These are phyloP conservation scores for Andrena marginata DNA, from an alignment of 2,888 invertebrate species.

Conservation along the genomic window DNA sequence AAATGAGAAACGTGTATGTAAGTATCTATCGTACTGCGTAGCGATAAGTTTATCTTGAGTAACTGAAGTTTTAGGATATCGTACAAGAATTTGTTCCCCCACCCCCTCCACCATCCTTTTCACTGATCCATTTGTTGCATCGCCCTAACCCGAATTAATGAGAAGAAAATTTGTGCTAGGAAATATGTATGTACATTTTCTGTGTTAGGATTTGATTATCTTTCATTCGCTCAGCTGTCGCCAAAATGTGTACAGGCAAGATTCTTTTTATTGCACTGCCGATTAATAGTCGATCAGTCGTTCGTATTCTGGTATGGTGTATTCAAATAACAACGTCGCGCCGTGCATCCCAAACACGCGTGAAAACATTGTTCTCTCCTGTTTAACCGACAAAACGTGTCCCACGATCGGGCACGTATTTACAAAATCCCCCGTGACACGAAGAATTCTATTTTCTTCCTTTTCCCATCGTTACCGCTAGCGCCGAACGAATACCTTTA, in stretches of 20 bases:
- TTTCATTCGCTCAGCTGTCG: too few species aligned
- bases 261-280: neutral
- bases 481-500: neutral
- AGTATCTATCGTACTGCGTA: neutral
- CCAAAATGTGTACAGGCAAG: too few species aligned
- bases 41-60: conserved; percentile 6
- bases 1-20: neutral
- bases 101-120: too few species aligned
- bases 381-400: neutral
- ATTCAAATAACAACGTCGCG: neutral
- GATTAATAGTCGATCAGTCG: neutral
- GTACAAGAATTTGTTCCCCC: neutral
- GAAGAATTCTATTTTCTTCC: neutral
- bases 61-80: conserved; percentile 11
- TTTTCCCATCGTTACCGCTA: neutral
- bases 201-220: too few species aligned
- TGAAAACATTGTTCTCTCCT: neutral
- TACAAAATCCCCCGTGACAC: neutral
- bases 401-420: neutral
- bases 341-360: neutral
- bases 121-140: neutral
- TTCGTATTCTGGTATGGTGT: neutral
- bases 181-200: too few species aligned
- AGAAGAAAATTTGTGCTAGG: neutral
- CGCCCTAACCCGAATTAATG: neutral